These are phyloP conservation scores for Lithodes maja DNA, from an alignment of 2,888 invertebrate genomes.

Conservation along the genomic window DNA sequence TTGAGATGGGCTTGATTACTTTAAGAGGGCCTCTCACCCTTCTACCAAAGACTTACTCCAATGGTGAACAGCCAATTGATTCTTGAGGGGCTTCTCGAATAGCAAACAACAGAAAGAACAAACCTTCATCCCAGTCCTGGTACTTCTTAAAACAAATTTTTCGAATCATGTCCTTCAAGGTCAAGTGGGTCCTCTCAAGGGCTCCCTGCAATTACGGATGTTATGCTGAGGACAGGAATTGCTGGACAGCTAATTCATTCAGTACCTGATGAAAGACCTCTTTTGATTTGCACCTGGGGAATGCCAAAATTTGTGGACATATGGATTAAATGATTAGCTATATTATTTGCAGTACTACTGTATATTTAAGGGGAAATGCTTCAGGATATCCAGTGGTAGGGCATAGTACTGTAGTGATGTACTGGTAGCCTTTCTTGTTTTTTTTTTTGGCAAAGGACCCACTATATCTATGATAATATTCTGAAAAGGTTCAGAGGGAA, in stretches of 20 bases:
- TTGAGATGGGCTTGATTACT: too few species aligned
- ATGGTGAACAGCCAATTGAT: neutral
- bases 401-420: constrained; percentile 28
- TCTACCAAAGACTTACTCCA: neutral
- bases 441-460: constrained; percentile 16
- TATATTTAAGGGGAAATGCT: constrained; percentile 2
- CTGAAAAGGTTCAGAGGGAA: constrained; percentile 14
- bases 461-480: constrained; percentile 29
- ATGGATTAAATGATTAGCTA: neutral
- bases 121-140: neutral
- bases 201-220: constrained; percentile 30
- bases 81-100: neutral
- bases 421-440: constrained; percentile 18
- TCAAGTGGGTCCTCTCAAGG: constrained; percentile 25
- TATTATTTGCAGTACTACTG: constrained; percentile 19
- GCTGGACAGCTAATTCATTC: constrained; percentile 16
- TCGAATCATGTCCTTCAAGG: neutral
- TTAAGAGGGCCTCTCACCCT: neutral
- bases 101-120: constrained; percentile 7
- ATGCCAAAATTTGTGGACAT: constrained; percentile 26
- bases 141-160: neutral
- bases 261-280: constrained; percentile 14
- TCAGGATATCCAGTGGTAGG: constrained; percentile 39
- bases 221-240: constrained; percentile 17
- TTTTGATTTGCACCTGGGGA: constrained; percentile 19